These are phyloP conservation scores for Chitala chitala DNA, from an alignment of 2,113 vertebrate genomes.

Conservation along the genomic window DNA sequence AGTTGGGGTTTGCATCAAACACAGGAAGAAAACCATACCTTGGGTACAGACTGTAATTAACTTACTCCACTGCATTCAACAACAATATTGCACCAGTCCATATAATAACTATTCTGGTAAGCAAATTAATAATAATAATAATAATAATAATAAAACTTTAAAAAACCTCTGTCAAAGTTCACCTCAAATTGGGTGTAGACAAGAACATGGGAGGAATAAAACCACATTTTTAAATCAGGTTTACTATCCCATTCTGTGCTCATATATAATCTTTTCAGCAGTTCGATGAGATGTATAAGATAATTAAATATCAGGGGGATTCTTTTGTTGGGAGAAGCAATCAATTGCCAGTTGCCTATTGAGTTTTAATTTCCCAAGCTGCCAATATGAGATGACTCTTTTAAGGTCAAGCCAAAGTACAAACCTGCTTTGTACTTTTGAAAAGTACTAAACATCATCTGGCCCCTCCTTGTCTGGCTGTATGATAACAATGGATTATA, in stretches of 20 bases:
- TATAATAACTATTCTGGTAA: too few relatives aligned
- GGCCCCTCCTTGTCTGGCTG: background rate
- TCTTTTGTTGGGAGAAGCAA: conserved; percentile 18
- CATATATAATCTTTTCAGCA: conserved; percentile 6
- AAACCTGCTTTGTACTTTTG: conserved; percentile 2
- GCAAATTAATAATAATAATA: too few relatives aligned
- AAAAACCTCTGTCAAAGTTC: background rate
- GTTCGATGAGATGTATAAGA: conserved; percentile 15
- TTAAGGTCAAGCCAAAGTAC: conserved; percentile 22
- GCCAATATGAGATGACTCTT: conserved; percentile 15
- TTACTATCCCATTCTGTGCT: background rate
- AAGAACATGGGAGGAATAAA: background rate
- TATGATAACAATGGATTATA: conserved; percentile 9
- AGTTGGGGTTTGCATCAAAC: background rate
- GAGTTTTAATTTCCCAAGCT: conserved; percentile 28
- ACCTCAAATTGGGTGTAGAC: background rate
- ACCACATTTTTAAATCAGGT: conserved; percentile 20
- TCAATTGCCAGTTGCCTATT: conserved; percentile 20
- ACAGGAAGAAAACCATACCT: background rate
- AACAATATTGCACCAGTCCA: too few relatives aligned
- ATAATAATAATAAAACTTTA: too few relatives aligned
- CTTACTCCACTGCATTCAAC: too few relatives aligned
- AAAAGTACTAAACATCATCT: background rate
- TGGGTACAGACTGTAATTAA: too few relatives aligned
- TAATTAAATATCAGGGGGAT: conserved; percentile 25